A percentile compares a stretch with the other conserved stretches of the same genome.
These are phyloP conservation scores for Corynorhinus townsendii DNA, from an alignment of 2,113 vertebrate species.

Conservation along the genomic window DNA sequence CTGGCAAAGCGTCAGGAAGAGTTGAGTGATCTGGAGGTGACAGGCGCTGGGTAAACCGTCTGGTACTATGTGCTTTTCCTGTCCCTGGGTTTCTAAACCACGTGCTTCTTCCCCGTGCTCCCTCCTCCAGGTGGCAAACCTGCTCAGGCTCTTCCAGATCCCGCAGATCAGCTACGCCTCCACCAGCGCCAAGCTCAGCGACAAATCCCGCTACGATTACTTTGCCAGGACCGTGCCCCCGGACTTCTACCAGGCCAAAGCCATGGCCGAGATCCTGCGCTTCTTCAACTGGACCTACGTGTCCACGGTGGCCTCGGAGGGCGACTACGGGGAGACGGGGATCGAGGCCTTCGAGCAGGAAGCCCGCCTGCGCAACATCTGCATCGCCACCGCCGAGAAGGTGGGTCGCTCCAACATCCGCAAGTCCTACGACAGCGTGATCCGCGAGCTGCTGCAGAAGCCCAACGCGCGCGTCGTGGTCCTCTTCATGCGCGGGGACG, in stretches of 20 bases:
- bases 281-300: constrained; percentile 99
- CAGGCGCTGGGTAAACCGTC: not conserved
- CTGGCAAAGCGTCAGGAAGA: not conserved
- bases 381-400: constrained; percentile 97
- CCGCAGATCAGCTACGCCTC: constrained; percentile 99
- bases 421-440: constrained; percentile 94
- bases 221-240: constrained; percentile 97
- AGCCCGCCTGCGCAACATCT: constrained; percentile 95
- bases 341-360: constrained; percentile 99
- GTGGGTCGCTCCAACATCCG: constrained; percentile 95
- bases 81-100: not conserved
- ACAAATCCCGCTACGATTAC: constrained; percentile 97
- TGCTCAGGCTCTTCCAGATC: constrained; percentile 97
- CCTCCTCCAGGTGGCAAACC: constrained; percentile 91
- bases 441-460: constrained; percentile 95
- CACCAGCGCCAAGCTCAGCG: constrained; percentile 97
- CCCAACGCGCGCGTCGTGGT: constrained; percentile 94
- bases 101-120: accelerated
- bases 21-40: not conserved
- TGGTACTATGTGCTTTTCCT: not conserved
- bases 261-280: constrained; percentile 97
- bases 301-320: constrained; percentile 96
- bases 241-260: constrained; percentile 98
- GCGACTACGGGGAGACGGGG: constrained; percentile 96
- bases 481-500: constrained; percentile 94